Evolutionary conservation across 2,113 vertebrate species (phyloP), one percentile per base, ranked within the genome.

Genomic region (Brachyhypopomus gauderio): DNA sequence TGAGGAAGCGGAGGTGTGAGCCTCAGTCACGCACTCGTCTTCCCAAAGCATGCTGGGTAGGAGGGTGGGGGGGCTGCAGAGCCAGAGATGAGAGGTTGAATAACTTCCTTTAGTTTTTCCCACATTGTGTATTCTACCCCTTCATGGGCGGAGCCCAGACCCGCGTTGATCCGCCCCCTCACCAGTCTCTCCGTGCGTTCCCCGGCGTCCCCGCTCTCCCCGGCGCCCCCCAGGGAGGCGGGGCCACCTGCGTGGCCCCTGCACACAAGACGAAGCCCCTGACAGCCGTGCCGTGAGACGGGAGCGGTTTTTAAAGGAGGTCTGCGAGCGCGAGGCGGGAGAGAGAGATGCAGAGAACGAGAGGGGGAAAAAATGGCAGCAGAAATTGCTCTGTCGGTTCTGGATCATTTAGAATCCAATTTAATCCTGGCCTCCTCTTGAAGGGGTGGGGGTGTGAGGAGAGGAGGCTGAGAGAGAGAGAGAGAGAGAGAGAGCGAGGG

Each of bases 351-450:
- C 45, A 86, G 85, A 83, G 86, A 85, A 88, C 22, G 83, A 80
- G 70, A 22, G 76, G 88, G 85, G 87, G 56, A 83, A 87, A 91
- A 89, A 91, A 90, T 89, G 90, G 91, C 89, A 82, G 87, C 86
- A 86, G 88, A 90, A 89, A 93, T 93, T 86, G 88, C 91, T 92
- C 89, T 83, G 88, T 90, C 79, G 86, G 92, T 93, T 93, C 91
- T 92, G 92, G 92, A 93, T 93, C 91, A 93, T 94, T 93, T 93
- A 90, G 88, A 94, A 94, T 92, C 91, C 92, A 92, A 93, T 94
- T 92, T 91, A 89, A 92, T 90, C 87, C 86, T 76, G 86, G 88
- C 88, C 87, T 88, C 79, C 52, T 83, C 62, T 20, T 62, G 80
- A 78, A 74, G 74, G 30, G 67, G 70, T 56, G 52, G 74, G 62